Evolutionary conservation across 2,113 vertebrate species (phyloP).

Genomic region (Falcunculus frontatus): DNA sequence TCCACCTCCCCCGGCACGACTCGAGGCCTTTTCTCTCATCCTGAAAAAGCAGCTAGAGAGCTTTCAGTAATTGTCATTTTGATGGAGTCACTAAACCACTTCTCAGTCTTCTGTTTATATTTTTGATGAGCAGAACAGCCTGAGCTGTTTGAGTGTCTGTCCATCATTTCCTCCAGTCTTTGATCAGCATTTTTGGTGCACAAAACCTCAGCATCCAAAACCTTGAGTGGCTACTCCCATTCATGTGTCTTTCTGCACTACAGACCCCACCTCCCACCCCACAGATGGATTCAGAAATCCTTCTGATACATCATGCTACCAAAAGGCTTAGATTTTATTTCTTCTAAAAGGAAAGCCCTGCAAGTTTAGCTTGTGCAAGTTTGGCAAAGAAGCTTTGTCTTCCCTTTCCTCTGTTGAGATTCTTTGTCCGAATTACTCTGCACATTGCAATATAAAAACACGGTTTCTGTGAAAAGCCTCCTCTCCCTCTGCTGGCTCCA

Average conservation of each 20-base stretch:
- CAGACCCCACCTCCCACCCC: not conserved
- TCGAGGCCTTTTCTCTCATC: not conserved
- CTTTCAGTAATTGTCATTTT: not conserved
- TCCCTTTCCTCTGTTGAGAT: not conserved
- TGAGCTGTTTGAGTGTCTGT: not conserved
- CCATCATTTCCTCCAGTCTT: not conserved
- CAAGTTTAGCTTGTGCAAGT: not conserved
- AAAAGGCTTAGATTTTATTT: not conserved
- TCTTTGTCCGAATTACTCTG: not conserved
- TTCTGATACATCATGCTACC: not conserved
- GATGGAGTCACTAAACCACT: not conserved
- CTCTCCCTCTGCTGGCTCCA: conserved; percentile 6
- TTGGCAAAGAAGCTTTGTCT: not conserved
- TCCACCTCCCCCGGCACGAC: not conserved
- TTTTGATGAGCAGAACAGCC: not conserved
- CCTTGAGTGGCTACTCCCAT: not conserved
- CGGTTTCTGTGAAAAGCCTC: not conserved
- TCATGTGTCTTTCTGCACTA: not conserved
- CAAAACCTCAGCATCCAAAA: not conserved
- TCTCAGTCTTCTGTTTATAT: not conserved
- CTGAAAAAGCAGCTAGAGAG: not conserved
- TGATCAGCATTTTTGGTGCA: not conserved
- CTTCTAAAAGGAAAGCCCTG: not conserved
- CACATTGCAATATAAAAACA: not conserved
- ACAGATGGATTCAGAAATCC: not conserved